Percentiles rank a stretch among this genome's conserved stretches.
These are phyloP conservation scores for Tympanuchus pallidicinctus DNA, from an alignment of 2,113 vertebrate genomes.

Conservation along the genomic window DNA sequence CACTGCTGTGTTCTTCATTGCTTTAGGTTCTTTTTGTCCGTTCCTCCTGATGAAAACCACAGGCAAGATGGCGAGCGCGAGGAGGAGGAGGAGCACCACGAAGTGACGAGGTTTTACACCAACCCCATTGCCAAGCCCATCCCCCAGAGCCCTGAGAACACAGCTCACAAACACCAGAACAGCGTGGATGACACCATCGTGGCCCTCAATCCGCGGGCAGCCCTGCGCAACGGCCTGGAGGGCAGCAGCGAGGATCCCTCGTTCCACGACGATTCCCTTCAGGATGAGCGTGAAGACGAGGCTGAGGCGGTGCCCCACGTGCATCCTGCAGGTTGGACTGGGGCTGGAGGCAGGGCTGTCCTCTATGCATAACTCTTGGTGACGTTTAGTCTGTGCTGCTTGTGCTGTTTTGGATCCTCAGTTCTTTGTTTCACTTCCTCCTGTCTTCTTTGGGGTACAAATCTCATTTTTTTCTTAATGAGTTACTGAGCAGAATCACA, in stretches of 20 bases:
- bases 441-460: no score
- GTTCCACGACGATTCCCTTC: slow-evolving; percentile 89
- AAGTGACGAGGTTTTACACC: slow-evolving; percentile 88
- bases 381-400: rapidly evolving
- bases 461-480: background rate
- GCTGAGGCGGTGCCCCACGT: slow-evolving; percentile 65
- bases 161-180: slow-evolving; percentile 68
- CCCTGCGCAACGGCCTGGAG: slow-evolving; percentile 84
- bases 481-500: background rate
- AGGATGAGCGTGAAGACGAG: slow-evolving; percentile 87
- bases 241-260: slow-evolving; percentile 91
- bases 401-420: background rate
- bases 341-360: rapidly evolving
- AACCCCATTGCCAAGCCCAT: slow-evolving; percentile 91
- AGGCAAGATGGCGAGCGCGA: slow-evolving; percentile 75
- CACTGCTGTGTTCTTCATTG: background rate
- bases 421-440: background rate
- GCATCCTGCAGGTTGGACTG: slow-evolving; percentile 88
- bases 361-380: rapidly evolving
- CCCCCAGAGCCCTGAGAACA: slow-evolving; percentile 80
- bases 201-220: slow-evolving; percentile 87
- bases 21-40: slow-evolving; percentile 46
- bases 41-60: slow-evolving; percentile 80
- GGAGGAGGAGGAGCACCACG: slow-evolving; percentile 78
- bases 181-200: slow-evolving; percentile 88